Percentiles rank a stretch among this genome's conserved stretches.
phyloP scores from a whole-genome alignment of 1,140 invertebrate species.

The Lordiphosa clarofinis region DNA sequence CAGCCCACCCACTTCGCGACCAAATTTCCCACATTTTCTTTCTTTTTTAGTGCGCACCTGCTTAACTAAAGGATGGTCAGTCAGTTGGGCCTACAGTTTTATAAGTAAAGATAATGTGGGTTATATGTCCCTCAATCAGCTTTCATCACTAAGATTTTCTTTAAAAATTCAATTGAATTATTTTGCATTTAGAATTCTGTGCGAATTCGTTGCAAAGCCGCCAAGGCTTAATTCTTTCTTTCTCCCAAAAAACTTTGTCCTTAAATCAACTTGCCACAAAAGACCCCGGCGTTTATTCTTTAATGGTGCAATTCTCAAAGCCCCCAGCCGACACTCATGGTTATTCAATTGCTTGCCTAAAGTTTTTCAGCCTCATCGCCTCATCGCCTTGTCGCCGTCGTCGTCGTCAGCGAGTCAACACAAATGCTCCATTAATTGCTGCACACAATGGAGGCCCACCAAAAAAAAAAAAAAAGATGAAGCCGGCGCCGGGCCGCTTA shows the following conservation, averaged over 20 bases:
- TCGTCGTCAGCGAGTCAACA: constrained; percentile 15
- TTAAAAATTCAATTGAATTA: too few relatives aligned
- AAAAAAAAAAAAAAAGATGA: neutral
- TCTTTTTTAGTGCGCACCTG: too few relatives aligned
- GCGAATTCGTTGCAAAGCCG: too few relatives aligned
- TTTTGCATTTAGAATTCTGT: too few relatives aligned
- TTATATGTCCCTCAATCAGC: too few relatives aligned
- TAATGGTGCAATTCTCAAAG: constrained; percentile 23
- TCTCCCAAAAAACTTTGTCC: neutral
- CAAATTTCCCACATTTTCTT: too few relatives aligned
- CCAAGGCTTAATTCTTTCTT: neutral
- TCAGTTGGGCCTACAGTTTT: too few relatives aligned
- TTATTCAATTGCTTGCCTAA: constrained; percentile 44
- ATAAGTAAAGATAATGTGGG: too few relatives aligned
- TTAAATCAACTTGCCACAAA: constrained; percentile 33
- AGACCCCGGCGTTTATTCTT: constrained; percentile 10
- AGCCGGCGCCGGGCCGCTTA: constrained; percentile 33
- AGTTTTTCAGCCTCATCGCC: constrained; percentile 1
- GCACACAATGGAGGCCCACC: constrained; percentile 31
- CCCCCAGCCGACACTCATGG: constrained; percentile 31
- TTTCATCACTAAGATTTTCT: too few relatives aligned
- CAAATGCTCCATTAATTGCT: constrained; percentile 60
- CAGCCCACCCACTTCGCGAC: too few relatives aligned
- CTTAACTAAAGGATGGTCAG: too few relatives aligned
- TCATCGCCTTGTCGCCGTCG: too few relatives aligned